Evolutionary conservation across 2,888 invertebrate genomes (phyloP).

Genomic region (Nycteola revayana): DNA sequence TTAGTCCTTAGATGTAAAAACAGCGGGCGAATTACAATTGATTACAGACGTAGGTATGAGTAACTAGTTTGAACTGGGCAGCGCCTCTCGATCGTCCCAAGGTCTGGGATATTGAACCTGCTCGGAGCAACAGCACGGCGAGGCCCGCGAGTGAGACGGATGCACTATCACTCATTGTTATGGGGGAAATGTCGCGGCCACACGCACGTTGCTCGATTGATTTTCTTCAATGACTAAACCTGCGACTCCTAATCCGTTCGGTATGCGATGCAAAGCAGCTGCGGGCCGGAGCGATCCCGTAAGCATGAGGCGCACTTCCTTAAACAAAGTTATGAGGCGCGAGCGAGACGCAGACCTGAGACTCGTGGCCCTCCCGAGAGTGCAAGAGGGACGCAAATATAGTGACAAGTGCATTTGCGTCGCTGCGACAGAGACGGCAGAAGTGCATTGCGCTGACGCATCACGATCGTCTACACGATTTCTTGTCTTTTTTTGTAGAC

Average conservation of each 20-base stretch:
- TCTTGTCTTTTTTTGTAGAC: constrained; percentile 61
- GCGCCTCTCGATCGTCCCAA: constrained; percentile 70
- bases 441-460: constrained; percentile 76
- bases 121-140: constrained; percentile 70
- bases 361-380: constrained; percentile 10
- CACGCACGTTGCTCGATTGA: constrained; percentile 59
- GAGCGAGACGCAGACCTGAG: constrained; percentile 28
- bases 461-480: constrained; percentile 63
- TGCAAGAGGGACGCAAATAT: constrained; percentile 37
- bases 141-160: constrained; percentile 73
- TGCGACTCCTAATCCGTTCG: constrained; percentile 59
- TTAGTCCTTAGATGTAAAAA: constrained; percentile 44
- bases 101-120: constrained; percentile 81
- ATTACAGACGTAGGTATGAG: constrained; percentile 63
- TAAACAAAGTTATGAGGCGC: constrained; percentile 47
- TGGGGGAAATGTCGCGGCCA: constrained; percentile 74
- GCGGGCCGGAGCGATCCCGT: constrained; percentile 56
- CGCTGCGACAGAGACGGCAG: constrained; percentile 51
- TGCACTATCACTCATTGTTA: constrained; percentile 78
- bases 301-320: constrained; percentile 66
- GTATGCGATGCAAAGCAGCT: constrained; percentile 65
- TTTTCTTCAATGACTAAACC: constrained; percentile 58
- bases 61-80: constrained; percentile 71
- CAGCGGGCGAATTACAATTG: constrained; percentile 60
- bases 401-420: constrained; percentile 52